Evolutionary conservation across 1,140 invertebrate species (phyloP).

Genomic region (Drosophila ficusphila): DNA sequence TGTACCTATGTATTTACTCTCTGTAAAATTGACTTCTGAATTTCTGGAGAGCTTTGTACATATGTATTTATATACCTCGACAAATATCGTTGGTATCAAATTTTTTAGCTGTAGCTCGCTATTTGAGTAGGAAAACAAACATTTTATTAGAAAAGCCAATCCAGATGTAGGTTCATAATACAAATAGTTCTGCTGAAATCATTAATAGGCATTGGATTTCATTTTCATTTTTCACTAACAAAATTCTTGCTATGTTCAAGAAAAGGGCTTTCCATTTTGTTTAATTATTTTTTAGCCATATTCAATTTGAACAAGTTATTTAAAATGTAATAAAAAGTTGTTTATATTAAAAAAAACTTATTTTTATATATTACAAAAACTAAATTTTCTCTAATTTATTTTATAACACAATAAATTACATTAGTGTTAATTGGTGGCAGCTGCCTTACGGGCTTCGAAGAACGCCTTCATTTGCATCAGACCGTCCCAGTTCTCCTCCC

Average conservation of each 20-base stretch:
- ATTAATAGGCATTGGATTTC: too few relatives aligned
- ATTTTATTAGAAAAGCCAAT: neutral
- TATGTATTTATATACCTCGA: neutral
- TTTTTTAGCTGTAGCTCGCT: neutral
- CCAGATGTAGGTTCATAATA: too few relatives aligned
- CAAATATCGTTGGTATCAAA: neutral
- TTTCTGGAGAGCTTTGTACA: neutral
- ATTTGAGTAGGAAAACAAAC: neutral
- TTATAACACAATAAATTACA: neutral
- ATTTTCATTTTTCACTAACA: too few relatives aligned
- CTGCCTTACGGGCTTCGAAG: neutral
- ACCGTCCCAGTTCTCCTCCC: slow-evolving; percentile 88
- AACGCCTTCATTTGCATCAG: slow-evolving; percentile 2
- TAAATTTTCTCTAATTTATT: too few relatives aligned
- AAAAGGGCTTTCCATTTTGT: too few relatives aligned
- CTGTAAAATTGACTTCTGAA: neutral
- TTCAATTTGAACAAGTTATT: too few relatives aligned
- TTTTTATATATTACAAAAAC: too few relatives aligned
- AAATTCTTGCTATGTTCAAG: too few relatives aligned
- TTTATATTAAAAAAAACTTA: too few relatives aligned
- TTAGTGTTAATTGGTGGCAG: neutral
- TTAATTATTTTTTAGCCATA: too few relatives aligned
- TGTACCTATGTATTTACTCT: neutral
- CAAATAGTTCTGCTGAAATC: too few relatives aligned
- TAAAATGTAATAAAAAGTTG: too few relatives aligned